These are phyloP conservation scores for Platycercus adscitus DNA, from an alignment of 2,113 vertebrate genomes.

Conservation along the genomic window DNA sequence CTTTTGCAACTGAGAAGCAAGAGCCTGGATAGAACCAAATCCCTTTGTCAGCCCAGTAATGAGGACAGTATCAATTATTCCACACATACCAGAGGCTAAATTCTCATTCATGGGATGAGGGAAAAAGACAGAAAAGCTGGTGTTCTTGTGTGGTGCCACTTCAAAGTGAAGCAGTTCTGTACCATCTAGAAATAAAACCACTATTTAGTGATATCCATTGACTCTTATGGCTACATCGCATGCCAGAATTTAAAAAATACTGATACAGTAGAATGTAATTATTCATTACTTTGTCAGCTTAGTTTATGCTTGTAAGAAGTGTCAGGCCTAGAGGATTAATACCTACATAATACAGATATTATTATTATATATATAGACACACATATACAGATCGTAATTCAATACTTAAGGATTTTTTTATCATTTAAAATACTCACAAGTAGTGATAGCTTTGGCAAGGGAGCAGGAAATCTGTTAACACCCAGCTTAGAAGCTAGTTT, in stretches of 20 bases:
- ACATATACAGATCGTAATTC: neutral
- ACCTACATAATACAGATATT: neutral
- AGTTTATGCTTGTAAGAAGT: neutral
- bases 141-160: constrained; percentile 75
- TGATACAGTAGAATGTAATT: neutral
- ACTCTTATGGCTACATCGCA: neutral
- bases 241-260: neutral
- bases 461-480: neutral
- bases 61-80: neutral
- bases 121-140: constrained; percentile 83
- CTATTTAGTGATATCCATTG: neutral
- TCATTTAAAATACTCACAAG: neutral
- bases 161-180: constrained; percentile 78
- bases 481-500: neutral
- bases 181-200: constrained; percentile 55
- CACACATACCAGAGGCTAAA: constrained; percentile 81
- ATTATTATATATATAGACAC: neutral
- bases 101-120: constrained; percentile 63
- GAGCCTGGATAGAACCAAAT: neutral
- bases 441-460: neutral
- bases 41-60: neutral
- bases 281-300: neutral
- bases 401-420: neutral
- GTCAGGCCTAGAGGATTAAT: neutral
- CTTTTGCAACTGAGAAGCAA: neutral